Evolutionary conservation across 1,140 invertebrate genomes (phyloP).

Genomic region (Drosophila parvula): DNA sequence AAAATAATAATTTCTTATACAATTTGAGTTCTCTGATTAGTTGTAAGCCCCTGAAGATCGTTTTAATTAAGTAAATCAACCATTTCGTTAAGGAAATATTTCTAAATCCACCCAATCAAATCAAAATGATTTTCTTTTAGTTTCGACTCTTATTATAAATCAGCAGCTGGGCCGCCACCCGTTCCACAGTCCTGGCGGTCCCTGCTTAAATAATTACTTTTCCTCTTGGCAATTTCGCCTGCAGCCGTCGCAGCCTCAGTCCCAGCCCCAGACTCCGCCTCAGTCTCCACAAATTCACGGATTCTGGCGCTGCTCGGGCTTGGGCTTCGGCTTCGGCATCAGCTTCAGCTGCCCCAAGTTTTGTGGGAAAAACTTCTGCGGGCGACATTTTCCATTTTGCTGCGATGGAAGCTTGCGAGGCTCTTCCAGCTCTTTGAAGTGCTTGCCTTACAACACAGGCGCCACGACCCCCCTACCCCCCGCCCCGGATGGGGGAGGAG

Average conservation of each 20-base stretch:
- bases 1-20: neutral
- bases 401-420: slow-evolving; percentile 67
- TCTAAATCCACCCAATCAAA: neutral
- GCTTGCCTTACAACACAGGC: slow-evolving; percentile 44
- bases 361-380: slow-evolving; percentile 78
- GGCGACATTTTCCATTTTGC: slow-evolving; percentile 81
- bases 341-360: slow-evolving; percentile 65
- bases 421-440: slow-evolving; percentile 75
- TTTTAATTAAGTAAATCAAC: neutral
- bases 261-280: slow-evolving; percentile 7
- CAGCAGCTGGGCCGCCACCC: slow-evolving; percentile 4
- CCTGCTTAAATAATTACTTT: slow-evolving; percentile 78
- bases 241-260: slow-evolving; percentile 58
- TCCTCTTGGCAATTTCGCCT: slow-evolving; percentile 78
- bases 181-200: slow-evolving; percentile 31
- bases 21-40: neutral
- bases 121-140: slow-evolving; percentile 13
- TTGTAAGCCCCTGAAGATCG: neutral
- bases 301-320: slow-evolving; percentile 22
- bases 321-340: neutral
- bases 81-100: neutral
- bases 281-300: neutral
- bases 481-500: slow-evolving; percentile 4
- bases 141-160: slow-evolving; percentile 18
- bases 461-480: too few species aligned